Evolutionary conservation across 1,140 invertebrate species (phyloP).

Genomic region (Caerostris darwini): DNA sequence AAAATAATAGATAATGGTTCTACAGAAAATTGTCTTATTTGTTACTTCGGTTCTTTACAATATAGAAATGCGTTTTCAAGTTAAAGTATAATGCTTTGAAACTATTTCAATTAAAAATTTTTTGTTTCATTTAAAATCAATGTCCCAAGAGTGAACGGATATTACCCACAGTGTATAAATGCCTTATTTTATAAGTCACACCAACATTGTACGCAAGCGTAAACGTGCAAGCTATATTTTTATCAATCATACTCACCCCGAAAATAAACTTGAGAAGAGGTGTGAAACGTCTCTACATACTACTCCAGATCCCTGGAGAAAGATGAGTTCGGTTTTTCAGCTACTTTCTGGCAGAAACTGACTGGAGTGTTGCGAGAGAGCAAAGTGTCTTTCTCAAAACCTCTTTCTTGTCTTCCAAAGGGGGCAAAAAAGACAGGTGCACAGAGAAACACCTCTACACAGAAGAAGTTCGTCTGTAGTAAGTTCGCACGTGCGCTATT

Average conservation of each 20-base stretch:
- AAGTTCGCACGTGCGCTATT: conserved; percentile 17
- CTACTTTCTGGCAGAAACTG: not conserved
- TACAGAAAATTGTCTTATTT: too few species aligned
- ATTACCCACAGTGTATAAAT: not conserved
- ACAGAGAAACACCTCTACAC: conserved; percentile 40
- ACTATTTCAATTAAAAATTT: too few species aligned
- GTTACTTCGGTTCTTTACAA: too few species aligned
- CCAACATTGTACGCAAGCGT: conserved; percentile 50
- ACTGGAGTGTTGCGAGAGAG: not conserved
- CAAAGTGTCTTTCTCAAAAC: not conserved
- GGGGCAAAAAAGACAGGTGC: conserved; percentile 31
- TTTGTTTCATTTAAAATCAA: too few species aligned
- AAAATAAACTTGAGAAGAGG: not conserved
- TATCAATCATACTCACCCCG: conserved; percentile 59
- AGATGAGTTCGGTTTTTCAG: not conserved
- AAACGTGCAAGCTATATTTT: not conserved
- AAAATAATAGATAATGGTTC: too few species aligned
- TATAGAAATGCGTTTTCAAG: too few species aligned
- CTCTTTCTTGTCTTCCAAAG: not conserved
- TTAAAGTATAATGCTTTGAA: too few species aligned
- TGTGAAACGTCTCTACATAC: conserved; percentile 42
- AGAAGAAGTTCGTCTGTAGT: not conserved
- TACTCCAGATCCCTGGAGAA: not conserved
- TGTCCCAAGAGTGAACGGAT: too few species aligned
- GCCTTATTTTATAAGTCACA: conserved; percentile 36